Base-by-base conservation (phyloP, 2,113 vertebrate species). In the Neolamprologus variostigma region DNA sequence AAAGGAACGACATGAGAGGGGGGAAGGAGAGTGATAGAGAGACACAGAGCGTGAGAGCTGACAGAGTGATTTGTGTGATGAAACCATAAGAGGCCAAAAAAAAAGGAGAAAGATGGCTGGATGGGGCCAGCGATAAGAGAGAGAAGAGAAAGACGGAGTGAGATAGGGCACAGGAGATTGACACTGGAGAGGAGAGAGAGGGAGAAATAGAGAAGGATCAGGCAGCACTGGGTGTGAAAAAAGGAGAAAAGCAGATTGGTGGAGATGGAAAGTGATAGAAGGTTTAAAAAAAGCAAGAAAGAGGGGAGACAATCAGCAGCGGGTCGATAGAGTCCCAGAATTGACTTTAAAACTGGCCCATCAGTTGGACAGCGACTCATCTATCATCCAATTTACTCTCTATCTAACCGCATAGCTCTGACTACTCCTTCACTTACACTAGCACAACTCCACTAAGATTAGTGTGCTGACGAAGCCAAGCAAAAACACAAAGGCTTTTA, bases 311-410 rank as follows among this genome's bases (percentile, higher is more conserved):
- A 92, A 92, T 90, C 92, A 93, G 88, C 76, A 11, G 86, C 9
- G 7, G 89, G 84, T 94, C 87, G 87, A 93, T 92, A 40, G 86
- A 85, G 79, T 61, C 84, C 68, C 87, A 89, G 92, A 91, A 94
- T 91, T 91, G 87, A 94, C 92, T 94, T 86, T 90, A 90, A 92
- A 94, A 91, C 63, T 55, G 85, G 87, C 87, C 92, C 91, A 93
- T 94, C 92, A 90, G 90, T 71, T 37, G 66, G 88, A 93, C 90
- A 90, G 91, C 50, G 55, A 86, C 92, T 93, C 94, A 91, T 95
- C 94, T 87, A 91, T 96, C 94, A 94, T 93, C 90, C 93, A 92
- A 93, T 95, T 95, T 95, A 92, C 76, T 84, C 89, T 73, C 88
- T 78, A 53, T 94, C 92, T 85, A 90, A 93, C 87, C 84, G 73